A percentile compares a stretch with the other conserved stretches of the same genome.
These are phyloP conservation scores for Redunca redunca DNA, from an alignment of 2,113 vertebrate genomes.

Conservation along the genomic window DNA sequence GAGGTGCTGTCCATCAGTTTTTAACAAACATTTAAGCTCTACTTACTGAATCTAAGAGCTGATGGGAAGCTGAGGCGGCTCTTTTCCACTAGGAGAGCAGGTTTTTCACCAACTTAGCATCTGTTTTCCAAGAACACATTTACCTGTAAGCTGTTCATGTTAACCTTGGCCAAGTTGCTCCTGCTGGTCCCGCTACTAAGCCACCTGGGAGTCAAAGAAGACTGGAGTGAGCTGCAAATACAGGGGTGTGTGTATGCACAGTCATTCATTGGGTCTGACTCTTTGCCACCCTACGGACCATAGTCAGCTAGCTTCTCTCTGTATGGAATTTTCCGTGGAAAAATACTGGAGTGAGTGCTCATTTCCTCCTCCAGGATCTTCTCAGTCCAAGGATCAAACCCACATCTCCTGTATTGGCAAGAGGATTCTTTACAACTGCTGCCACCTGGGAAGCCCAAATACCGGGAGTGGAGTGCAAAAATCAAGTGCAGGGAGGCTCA, in stretches of 20 bases:
- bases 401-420: background rate
- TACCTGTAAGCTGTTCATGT: background rate
- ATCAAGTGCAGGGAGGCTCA: background rate
- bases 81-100: background rate
- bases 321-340: background rate
- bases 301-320: background rate
- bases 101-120: background rate
- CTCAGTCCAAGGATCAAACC: background rate
- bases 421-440: background rate
- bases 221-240: background rate
- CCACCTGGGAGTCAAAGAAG: background rate
- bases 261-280: background rate
- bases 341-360: background rate
- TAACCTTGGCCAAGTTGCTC: background rate
- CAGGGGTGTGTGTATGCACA: background rate
- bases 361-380: background rate
- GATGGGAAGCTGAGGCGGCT: background rate
- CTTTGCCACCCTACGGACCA: background rate
- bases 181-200: background rate
- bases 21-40: background rate
- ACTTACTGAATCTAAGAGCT: background rate
- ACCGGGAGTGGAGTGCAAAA: background rate
- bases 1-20: background rate
- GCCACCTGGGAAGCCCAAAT: background rate
- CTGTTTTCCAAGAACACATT: background rate